phyloP scores from a whole-genome alignment of 1,140 invertebrate species.

The Drosophila ambigua region DNA sequence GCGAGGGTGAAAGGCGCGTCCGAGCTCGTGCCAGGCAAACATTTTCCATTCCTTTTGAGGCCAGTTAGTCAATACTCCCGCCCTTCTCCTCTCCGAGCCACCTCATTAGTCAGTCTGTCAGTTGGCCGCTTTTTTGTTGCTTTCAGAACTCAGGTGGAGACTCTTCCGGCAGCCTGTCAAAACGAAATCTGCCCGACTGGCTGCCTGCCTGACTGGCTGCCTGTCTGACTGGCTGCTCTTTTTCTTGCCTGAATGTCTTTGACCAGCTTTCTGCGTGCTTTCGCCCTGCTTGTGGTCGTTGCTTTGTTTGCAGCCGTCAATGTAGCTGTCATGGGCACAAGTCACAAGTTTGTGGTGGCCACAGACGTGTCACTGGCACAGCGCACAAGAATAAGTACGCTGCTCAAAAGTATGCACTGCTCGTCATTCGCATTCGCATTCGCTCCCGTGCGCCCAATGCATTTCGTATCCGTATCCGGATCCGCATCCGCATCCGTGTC shows the following conservation, averaged over 20 bases:
- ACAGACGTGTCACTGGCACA: slow-evolving; percentile 16
- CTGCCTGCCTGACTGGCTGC: too few species aligned
- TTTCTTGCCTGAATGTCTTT: neutral
- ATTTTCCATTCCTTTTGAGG: slow-evolving; percentile 23
- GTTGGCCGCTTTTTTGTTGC: neutral
- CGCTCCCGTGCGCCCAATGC: too few species aligned
- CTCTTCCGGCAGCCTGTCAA: slow-evolving; percentile 9
- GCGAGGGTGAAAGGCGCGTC: neutral
- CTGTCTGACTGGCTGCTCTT: slow-evolving; percentile 3
- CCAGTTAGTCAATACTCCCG: slow-evolving; percentile 13
- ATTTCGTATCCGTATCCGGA: too few species aligned
- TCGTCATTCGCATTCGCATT: too few species aligned
- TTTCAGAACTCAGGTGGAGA: slow-evolving; percentile 20
- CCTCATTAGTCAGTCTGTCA: neutral
- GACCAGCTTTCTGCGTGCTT: slow-evolving; percentile 1
- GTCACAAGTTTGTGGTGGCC: slow-evolving; percentile 21
- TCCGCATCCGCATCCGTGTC: too few species aligned
- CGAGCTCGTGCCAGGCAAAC: too few species aligned
- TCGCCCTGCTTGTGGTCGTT: neutral
- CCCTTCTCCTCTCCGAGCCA: neutral
- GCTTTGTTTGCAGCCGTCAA: slow-evolving; percentile 32
- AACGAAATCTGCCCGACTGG: neutral
- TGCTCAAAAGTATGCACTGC: too few species aligned
- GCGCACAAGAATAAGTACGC: neutral
- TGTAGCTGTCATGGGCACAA: slow-evolving; percentile 34